phyloP scores from a whole-genome alignment of 2,888 invertebrate genomes.

The Nomada goodeniana region DNA sequence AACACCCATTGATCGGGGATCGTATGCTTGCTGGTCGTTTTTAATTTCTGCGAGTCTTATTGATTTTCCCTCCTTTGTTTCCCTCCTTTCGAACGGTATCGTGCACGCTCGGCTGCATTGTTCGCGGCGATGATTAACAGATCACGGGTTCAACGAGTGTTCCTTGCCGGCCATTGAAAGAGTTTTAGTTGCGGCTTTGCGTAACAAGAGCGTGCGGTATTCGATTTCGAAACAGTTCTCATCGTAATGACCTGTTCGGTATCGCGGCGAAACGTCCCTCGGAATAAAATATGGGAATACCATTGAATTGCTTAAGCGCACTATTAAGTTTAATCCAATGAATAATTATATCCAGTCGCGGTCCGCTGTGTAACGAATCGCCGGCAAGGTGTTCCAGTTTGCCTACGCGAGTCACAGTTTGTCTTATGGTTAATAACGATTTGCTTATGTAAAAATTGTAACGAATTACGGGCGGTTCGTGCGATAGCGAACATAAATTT shows the following conservation, averaged over 20 bases:
- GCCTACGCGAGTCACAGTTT: not conserved
- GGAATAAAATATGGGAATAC: too few species aligned
- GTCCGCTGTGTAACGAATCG: not conserved
- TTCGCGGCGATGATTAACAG: constrained; percentile 17
- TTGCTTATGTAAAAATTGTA: not conserved
- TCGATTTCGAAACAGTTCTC: too few species aligned
- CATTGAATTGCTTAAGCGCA: too few species aligned
- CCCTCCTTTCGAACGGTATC: not conserved
- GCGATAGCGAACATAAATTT: not conserved
- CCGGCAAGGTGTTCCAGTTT: not conserved
- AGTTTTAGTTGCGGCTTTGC: too few species aligned
- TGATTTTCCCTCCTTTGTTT: not conserved
- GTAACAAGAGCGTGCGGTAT: too few species aligned
- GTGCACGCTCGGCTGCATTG: not conserved
- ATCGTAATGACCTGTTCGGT: too few species aligned
- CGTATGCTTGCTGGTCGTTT: not conserved
- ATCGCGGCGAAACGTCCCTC: too few species aligned
- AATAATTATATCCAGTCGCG: too few species aligned
- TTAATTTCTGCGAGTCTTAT: not conserved
- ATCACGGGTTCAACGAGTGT: not conserved
- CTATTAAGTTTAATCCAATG: too few species aligned
- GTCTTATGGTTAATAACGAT: not conserved
- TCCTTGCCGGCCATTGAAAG: too few species aligned
- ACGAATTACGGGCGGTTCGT: not conserved
- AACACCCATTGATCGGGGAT: constrained; percentile 45